Percentiles rank a stretch among this genome's conserved stretches.
Conservation (phyloP, 2,113 vertebrate species). For the Cottus gobio region DNA sequence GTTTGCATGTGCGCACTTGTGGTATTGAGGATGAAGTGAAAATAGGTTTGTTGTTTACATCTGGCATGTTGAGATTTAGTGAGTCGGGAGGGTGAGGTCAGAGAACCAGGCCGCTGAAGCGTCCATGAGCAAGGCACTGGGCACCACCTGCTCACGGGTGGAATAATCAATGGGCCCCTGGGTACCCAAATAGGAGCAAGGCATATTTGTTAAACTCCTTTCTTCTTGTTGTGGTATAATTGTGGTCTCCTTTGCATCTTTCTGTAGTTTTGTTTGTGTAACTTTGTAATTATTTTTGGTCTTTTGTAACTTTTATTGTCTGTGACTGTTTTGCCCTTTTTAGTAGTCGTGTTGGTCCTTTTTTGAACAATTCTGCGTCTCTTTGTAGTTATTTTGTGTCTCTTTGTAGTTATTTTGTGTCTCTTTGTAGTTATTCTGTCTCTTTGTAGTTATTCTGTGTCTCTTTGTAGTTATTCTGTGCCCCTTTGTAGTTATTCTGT, state of each 20-base stretch:
- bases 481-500: too few relatives aligned
- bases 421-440: too few relatives aligned
- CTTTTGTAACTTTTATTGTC: neutral
- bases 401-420: neutral
- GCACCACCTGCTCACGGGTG: neutral
- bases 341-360: neutral
- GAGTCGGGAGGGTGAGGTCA: neutral
- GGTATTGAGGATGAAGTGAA: slow-evolving; percentile 26
- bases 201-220: neutral
- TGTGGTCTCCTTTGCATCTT: neutral
- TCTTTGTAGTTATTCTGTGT: too few relatives aligned
- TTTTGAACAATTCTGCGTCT: too few relatives aligned
- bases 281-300: neutral
- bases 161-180: neutral
- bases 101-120: neutral
- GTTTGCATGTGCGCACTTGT: slow-evolving; percentile 34
- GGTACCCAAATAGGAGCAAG: neutral
- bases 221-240: neutral
- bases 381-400: neutral
- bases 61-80: slow-evolving; percentile 7
- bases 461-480: too few relatives aligned
- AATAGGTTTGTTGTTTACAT: slow-evolving; percentile 32
- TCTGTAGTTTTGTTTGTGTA: neutral
- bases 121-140: neutral
- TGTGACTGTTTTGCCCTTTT: neutral